Evolutionary conservation across 1,140 invertebrate species (phyloP), one percentile per base, ranked within the genome.

Genomic region (Aphaenogaster ashmeadi): DNA sequence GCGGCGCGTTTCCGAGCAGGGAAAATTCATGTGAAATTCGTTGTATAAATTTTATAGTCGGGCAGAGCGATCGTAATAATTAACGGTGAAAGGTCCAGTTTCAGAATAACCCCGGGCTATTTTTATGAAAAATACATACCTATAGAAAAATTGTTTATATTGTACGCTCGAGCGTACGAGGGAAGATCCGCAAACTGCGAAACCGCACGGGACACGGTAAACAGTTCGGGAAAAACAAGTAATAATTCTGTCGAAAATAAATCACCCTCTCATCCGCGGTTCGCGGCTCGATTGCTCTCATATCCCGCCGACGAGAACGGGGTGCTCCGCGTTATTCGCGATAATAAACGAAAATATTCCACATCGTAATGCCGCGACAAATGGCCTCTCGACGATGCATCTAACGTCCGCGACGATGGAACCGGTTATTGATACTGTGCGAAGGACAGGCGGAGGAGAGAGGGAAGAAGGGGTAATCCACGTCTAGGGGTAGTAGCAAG

Each of bases 351-450:
- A 75, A 33, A 54, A 58, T 75, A 69, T 50, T 72, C 44, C 64
- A 15, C 72, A 27, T 87, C 54, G 56, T 67, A 52, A 64, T 52
- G 60, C 33, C n/a, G 69, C 54, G 41, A 81, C 77, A 58, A 81
- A 77, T 60, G 36, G 44, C 15, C 50, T 74, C 69, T 60, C 27
- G 38, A n/a, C 38, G 50, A 33, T 74, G 50, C 62, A 74, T 33
- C 60, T 36, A 84, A 89, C 88, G 21, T 54, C 41, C 89, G 69
- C 11, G 36, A 86, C 91, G 58, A 86, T 89, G 78, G 86, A 86
- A 92, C 87, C 90, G 41, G 92, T 94, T 94, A 94, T 94, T 94
- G 94, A 95, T 94, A 94, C 90, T 38, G 58, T 27, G 58, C 87
- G 88, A 92, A 90, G 58, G 33, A 4, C 27, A 58, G 21, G 18